Percentiles rank a stretch among this genome's conserved stretches.
phyloP scores from a whole-genome alignment of 2,113 vertebrate species.

The Fregetta grallaria region DNA sequence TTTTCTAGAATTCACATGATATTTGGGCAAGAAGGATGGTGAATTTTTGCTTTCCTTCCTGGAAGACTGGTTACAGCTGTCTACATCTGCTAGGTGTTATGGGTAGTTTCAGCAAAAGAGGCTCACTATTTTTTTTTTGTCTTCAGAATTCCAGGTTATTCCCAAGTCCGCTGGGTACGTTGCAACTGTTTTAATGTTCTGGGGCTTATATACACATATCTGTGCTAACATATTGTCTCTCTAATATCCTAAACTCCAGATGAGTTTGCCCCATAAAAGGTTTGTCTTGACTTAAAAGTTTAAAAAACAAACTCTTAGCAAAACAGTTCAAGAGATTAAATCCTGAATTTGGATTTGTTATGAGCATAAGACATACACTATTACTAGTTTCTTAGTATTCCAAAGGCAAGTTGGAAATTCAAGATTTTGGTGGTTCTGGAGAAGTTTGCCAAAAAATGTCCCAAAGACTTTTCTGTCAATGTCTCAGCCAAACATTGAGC shows the following conservation, averaged over 20 bases:
- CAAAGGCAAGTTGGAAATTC: background rate
- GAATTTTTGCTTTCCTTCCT: background rate
- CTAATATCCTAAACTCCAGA: background rate
- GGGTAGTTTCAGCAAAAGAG: background rate
- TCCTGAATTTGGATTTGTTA: background rate
- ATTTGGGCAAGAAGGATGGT: background rate
- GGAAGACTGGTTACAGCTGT: background rate
- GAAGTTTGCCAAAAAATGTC: background rate
- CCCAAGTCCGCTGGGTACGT: background rate
- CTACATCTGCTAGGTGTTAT: rapidly evolving
- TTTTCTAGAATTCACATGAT: background rate
- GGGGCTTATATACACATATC: background rate
- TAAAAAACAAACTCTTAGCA: background rate
- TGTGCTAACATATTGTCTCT: background rate
- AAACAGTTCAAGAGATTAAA: background rate
- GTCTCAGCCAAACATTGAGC: background rate
- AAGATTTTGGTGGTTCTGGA: background rate
- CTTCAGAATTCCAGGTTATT: background rate
- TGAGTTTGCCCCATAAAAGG: background rate
- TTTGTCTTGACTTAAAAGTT: background rate
- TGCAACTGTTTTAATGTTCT: background rate
- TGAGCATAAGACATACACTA: background rate
- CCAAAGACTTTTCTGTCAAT: background rate
- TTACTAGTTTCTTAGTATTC: background rate
- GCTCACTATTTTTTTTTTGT: background rate